These are phyloP conservation scores for Syngnathus typhle DNA, from an alignment of 2,113 vertebrate species.

Conservation along the genomic window DNA sequence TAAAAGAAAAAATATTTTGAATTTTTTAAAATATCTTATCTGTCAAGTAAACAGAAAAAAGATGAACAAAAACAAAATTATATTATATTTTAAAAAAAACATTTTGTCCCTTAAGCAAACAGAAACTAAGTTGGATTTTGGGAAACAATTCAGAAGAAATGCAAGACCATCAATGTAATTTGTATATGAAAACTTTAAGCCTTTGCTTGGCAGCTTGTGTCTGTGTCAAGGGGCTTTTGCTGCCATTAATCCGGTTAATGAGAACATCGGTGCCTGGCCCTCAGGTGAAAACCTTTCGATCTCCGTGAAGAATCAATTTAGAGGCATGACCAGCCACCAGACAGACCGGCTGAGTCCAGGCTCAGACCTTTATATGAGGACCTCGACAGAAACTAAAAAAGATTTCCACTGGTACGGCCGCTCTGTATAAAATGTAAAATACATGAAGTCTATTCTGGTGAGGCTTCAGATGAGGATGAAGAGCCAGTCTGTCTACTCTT, in stretches of 20 bases:
- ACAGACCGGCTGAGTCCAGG: conserved; percentile 18
- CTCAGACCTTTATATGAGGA: conserved; percentile 21
- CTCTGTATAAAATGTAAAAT: background rate
- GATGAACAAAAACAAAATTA: too few relatives aligned
- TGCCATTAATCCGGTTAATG: background rate
- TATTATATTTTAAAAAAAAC: too few relatives aligned
- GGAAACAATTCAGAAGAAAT: background rate
- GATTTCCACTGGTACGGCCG: background rate
- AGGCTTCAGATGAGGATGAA: conserved; percentile 22
- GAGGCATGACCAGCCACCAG: conserved; percentile 1
- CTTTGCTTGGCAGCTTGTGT: background rate
- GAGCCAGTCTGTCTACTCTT: conserved; percentile 24
- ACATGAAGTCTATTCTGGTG: background rate
- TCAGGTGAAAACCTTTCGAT: conserved; percentile 6
- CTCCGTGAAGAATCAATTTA: conserved; percentile 8
- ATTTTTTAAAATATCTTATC: too few relatives aligned
- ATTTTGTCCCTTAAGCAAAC: too few relatives aligned
- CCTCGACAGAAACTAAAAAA: background rate
- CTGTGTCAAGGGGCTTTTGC: background rate
- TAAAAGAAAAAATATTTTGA: too few relatives aligned
- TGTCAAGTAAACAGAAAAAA: too few relatives aligned
- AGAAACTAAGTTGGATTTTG: background rate
- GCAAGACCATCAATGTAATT: background rate
- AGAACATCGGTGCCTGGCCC: conserved; percentile 16
- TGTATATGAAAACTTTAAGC: background rate